Evolutionary conservation across 2,113 vertebrate species (phyloP), one percentile per base, ranked within the genome.

Genomic region (Stomatorhinus ivindoensis): DNA sequence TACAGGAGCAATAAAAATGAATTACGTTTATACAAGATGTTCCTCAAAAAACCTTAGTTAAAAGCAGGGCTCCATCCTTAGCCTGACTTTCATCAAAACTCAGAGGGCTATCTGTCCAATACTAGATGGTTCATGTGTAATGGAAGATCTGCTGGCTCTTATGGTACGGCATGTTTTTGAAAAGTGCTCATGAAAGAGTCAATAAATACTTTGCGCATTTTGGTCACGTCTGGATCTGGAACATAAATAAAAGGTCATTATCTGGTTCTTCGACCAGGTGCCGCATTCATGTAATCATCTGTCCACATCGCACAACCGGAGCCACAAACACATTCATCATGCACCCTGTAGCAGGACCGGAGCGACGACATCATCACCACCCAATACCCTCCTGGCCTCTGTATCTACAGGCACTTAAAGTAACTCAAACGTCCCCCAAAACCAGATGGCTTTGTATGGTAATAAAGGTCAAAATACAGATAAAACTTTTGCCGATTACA

Each of bases 51-150:
- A 47, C 24, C 61, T 44, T 27, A 1, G 48, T 86, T 86, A 87
- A 24, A 27, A 53, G 86, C 48, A 53, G 35, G 35, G 19, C 55
- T 69, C 24, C 61, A 82, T 31, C 27, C 17, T 17, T 35, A 88
- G 88, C 17, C 50, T 27, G 24, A 50, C 46, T 80, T 39, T 3
- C 7, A 21, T 51, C 88, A 88, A 51, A 88, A 24, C 88, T 51
- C 65, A 89, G 46, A 80, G 24, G 50, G 73, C 50, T 69, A 88
- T 89, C 88, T 83, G 50, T 89, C 31, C 88, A 89, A 83, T 44
- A 31, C 53, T 42, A 55, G 19, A 44, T 82, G 31, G 35, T 47
- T 82, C 24, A n/a, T 47, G 44, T n/a, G 21, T 76, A 17, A 47
- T 39, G 24, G 42, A 73, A 21, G 6, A 19, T 44, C 44, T 50